Base-by-base conservation (phyloP, 1,140 invertebrate genomes). In the Vanessa tameamea region DNA sequence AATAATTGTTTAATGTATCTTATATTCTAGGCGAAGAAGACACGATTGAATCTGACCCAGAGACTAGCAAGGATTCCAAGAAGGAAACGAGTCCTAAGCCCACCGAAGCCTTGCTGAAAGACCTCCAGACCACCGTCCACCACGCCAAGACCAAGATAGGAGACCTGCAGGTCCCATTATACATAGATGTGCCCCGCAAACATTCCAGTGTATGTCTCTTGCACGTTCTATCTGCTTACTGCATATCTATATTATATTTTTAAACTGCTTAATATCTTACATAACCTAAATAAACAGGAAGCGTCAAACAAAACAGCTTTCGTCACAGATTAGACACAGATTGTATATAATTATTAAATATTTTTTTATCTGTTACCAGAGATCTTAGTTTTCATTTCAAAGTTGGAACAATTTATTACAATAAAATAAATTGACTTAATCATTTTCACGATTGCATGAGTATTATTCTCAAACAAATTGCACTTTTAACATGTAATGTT, bases 61-160 rank as follows among this genome's bases (percentile, higher is more conserved):
- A 92, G 57, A 64, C 73, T 6, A 69, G 74, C 3, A 84, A 81
- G 47, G 87, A 87, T 37, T 50, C 76, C 0, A 84, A 82, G 67
- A 89, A 88, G 69, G 86, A 88, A 31, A 75, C 70, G 59, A 90
- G 89, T 23, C 89, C 89, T 0, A 92, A 91, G 55, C 82, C 90
- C 0, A 76, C 85, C 0, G 90, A 90, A 15, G 83, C 77, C 1
- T 73, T 91, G 3, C 82, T 92, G 4, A 90, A 90, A 72, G 94
- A 95, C 79, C 81, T 95, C 0, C 94, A 94, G 84, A 89, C 73
- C 71, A 94, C 94, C 2, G 93, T 94, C 13, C 91, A 93, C 82
- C 94, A 93, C 72, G 94, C 94, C 64, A 94, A 94, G 87, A 92
- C 89, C 76, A 94, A 94, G 90, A 94, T 95, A 70, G 94, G 94